Evolutionary conservation across 2,797 vertebrate species (phyloP).

Genomic region (Brachyrhaphis roseni): DNA sequence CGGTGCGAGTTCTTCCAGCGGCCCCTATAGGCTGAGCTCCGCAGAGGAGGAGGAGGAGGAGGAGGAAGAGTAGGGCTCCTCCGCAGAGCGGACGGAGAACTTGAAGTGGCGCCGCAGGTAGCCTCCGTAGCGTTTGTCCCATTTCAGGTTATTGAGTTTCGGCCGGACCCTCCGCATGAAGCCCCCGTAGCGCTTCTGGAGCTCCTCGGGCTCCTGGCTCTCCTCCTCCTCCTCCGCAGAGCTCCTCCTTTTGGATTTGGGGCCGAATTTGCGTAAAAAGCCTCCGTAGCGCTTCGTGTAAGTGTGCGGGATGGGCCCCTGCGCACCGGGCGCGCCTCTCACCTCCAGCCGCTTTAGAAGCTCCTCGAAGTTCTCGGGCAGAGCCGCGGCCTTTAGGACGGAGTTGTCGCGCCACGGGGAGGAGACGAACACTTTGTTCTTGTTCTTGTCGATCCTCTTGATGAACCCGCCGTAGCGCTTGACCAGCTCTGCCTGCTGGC

Average conservation of each 20-base stretch:
- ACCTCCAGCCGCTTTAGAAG: slow-evolving; percentile 73
- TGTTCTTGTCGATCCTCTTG: slow-evolving; percentile 85
- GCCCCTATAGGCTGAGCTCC: background rate
- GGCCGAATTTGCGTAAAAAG: slow-evolving; percentile 89
- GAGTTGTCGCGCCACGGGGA: slow-evolving; percentile 77
- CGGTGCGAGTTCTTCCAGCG: background rate
- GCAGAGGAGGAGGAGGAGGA: slow-evolving; percentile 41
- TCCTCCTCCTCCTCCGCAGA: slow-evolving; percentile 57
- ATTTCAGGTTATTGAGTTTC: slow-evolving; percentile 93
- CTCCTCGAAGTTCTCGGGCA: slow-evolving; percentile 77
- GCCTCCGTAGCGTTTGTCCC: slow-evolving; percentile 96
- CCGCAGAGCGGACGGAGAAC: slow-evolving; percentile 87
- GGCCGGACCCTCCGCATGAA: slow-evolving; percentile 95
- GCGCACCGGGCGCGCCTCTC: slow-evolving; percentile 48
- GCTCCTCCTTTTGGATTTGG: slow-evolving; percentile 86
- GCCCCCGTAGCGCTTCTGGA: slow-evolving; percentile 96
- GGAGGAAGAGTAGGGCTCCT: slow-evolving; percentile 81
- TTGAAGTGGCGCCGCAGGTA: slow-evolving; percentile 95
- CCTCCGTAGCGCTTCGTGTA: slow-evolving; percentile 90
- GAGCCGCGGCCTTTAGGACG: slow-evolving; percentile 65
- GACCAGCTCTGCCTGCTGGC: slow-evolving; percentile 61
- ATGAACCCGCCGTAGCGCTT: slow-evolving; percentile 83
- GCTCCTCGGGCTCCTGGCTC: slow-evolving; percentile 73
- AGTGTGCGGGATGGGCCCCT: slow-evolving; percentile 39
- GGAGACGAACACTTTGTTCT: slow-evolving; percentile 73